These are phyloP conservation scores for Ypsolopha scabrella DNA, from an alignment of 2,888 invertebrate genomes.

Conservation along the genomic window DNA sequence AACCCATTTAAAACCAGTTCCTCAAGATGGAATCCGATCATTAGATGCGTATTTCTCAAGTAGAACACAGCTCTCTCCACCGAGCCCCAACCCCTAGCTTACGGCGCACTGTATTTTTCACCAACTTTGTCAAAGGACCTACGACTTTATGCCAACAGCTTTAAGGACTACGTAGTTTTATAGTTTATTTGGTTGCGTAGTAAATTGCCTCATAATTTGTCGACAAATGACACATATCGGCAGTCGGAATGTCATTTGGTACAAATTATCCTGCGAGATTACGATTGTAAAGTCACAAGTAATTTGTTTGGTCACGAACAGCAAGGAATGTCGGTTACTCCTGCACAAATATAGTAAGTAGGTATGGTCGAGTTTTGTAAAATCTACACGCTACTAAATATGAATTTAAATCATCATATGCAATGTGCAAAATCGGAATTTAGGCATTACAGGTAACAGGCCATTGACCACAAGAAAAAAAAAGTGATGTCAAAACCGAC, in stretches of 20 bases:
- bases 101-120: too few relatives aligned
- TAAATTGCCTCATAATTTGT: constrained; percentile 39
- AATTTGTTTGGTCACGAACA: constrained; percentile 47
- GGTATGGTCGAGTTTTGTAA: too few relatives aligned
- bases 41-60: neutral
- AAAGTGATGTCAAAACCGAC: too few relatives aligned
- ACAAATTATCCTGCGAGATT: constrained; percentile 33
- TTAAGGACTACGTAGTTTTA: too few relatives aligned
- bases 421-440: too few relatives aligned
- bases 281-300: constrained; percentile 19
- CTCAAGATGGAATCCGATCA: neutral
- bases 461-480: too few relatives aligned
- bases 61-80: neutral
- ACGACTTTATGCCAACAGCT: too few relatives aligned
- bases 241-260: constrained; percentile 53
- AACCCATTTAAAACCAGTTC: neutral
- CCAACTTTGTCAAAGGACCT: too few relatives aligned
- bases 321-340: constrained; percentile 29
- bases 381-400: too few relatives aligned
- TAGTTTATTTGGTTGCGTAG: constrained; percentile 41
- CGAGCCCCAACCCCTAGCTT: neutral
- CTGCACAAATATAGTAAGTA: neutral
- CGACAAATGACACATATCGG: constrained; percentile 47
- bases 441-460: too few relatives aligned
- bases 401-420: too few relatives aligned